Evolutionary conservation across 2,113 vertebrate genomes (phyloP).

Genomic region (Mixornis gularis): DNA sequence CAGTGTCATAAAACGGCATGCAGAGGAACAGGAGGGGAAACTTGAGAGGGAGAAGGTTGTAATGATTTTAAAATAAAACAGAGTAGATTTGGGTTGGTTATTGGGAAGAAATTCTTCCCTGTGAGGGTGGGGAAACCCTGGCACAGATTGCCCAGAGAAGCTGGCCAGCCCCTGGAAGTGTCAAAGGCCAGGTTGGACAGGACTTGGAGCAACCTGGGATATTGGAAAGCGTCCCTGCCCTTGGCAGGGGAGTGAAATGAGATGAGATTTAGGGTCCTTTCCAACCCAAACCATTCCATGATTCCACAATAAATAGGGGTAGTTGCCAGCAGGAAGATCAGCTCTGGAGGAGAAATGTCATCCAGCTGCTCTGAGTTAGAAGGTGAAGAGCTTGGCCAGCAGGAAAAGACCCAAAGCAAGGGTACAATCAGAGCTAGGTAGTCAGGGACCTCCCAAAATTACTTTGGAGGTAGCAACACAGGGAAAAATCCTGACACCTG

Average conservation of each 20-base stretch:
- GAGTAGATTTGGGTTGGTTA: not conserved
- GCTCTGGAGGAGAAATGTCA: not conserved
- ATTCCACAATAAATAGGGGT: not conserved
- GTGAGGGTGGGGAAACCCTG: not conserved
- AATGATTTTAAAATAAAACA: not conserved
- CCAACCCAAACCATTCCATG: not conserved
- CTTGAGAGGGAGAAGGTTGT: not conserved
- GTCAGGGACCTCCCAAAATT: not conserved
- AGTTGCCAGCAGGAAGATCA: not conserved
- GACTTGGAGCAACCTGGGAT: not conserved
- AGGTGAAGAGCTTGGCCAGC: not conserved
- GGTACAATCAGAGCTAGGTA: not conserved
- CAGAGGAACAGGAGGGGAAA: not conserved
- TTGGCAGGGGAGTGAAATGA: rapidly evolving
- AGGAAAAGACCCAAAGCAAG: not conserved
- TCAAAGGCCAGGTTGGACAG: rapidly evolving
- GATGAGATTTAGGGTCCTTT: not conserved
- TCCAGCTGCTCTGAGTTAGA: not conserved
- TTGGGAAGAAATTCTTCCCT: not conserved
- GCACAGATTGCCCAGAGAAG: not conserved
- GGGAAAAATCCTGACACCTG: not conserved
- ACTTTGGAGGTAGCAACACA: not conserved
- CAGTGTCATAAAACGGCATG: not conserved
- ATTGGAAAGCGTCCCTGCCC: not conserved
- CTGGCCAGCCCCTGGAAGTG: not conserved